Evolutionary conservation across 2,888 invertebrate genomes (phyloP).

Genomic region (Protodeltote pygarga): DNA sequence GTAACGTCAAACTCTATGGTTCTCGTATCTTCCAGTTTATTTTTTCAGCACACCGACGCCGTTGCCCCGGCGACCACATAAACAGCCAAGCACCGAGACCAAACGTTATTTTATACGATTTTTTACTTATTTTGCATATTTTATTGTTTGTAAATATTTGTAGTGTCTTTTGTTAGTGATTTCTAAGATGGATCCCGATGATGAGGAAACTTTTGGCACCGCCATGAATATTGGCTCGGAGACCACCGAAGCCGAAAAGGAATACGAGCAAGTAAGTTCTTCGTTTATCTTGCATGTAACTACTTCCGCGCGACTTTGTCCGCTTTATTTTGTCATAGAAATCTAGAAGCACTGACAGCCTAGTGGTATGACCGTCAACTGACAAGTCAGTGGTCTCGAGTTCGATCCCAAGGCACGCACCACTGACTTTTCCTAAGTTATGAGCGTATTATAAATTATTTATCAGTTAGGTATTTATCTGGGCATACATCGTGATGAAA

Average conservation of each 20-base stretch:
- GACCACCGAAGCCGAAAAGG: slow-evolving; percentile 78
- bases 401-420: too few species aligned
- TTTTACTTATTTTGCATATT: slow-evolving; percentile 55
- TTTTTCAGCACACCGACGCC: slow-evolving; percentile 43
- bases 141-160: slow-evolving; percentile 48
- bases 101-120: slow-evolving; percentile 37
- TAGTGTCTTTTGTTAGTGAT: slow-evolving; percentile 31
- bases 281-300: not conserved
- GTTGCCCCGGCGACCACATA: slow-evolving; percentile 55
- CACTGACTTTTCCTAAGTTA: too few species aligned
- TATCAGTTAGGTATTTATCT: too few species aligned
- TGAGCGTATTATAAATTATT: too few species aligned
- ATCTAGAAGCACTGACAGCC: too few species aligned
- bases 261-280: slow-evolving; percentile 73
- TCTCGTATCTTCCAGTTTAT: slow-evolving; percentile 3
- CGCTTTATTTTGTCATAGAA: too few species aligned
- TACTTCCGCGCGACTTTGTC: too few species aligned
- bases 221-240: slow-evolving; percentile 72
- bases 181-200: slow-evolving; percentile 61
- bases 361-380: too few species aligned
- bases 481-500: too few species aligned
- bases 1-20: slow-evolving; percentile 19
- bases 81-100: slow-evolving; percentile 48
- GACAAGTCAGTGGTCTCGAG: too few species aligned
- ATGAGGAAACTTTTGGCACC: slow-evolving; percentile 69